phyloP scores from a whole-genome alignment of 2,888 invertebrate species.

The Acanthopleura granulata region DNA sequence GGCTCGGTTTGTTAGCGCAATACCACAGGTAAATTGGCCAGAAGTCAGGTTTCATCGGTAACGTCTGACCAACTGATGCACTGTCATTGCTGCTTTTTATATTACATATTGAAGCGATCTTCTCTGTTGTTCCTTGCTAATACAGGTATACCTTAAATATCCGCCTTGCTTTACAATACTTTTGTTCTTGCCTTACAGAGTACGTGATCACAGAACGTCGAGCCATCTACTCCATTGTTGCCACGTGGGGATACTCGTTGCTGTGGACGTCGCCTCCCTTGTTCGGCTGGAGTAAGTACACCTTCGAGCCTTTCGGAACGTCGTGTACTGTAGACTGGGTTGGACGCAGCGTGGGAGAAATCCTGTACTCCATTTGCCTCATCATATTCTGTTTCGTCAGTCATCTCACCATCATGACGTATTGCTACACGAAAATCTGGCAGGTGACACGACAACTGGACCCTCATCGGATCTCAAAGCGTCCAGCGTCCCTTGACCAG shows the following conservation, averaged over 20 bases:
- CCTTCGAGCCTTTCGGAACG: constrained; percentile 26
- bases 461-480: neutral
- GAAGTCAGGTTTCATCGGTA: too few species aligned
- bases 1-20: too few species aligned
- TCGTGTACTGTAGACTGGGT: constrained; percentile 26
- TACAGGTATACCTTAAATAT: too few species aligned
- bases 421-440: constrained; percentile 24
- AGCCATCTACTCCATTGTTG: neutral
- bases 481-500: constrained; percentile 17
- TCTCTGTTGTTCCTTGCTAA: too few species aligned
- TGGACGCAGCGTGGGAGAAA: constrained; percentile 12
- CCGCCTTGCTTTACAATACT: too few species aligned
- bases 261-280: constrained; percentile 23
- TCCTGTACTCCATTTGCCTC: constrained; percentile 21
- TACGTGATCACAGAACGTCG: neutral
- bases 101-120: too few species aligned
- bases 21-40: too few species aligned
- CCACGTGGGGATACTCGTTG: constrained; percentile 22
- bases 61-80: too few species aligned
- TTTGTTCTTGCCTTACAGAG: neutral
- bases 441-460: neutral
- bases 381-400: constrained; percentile 21
- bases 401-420: constrained; percentile 20
- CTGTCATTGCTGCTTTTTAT: too few species aligned
- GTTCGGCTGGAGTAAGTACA: constrained; percentile 26